Base-by-base conservation (phyloP, 2,888 invertebrate species). In the Troides oblongomaculatus region DNA sequence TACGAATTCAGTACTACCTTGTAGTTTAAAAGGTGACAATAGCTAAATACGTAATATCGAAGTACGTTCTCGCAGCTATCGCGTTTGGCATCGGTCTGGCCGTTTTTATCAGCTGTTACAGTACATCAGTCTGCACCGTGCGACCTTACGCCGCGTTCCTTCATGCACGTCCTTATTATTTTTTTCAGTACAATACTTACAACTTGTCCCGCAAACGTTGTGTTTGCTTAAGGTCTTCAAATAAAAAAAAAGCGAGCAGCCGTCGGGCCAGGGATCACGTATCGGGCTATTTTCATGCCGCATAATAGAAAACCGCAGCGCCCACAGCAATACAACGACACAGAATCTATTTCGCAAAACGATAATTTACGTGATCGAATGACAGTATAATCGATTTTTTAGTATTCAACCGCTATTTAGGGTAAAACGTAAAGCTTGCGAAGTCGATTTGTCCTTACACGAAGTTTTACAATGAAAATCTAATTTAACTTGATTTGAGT, bases 291-390 rank as follows among this genome's bases (percentile, higher is more conserved):
- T 87, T 84, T 84, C 84, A 84, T 81, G 78, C 74, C 79, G 78
- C 78, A 77, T 79, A 85, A 84, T 86, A 84, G 84, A 87, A 81
- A 90, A 91, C 91, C 91, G 79, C 91, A 91, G 77, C 84, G 81
- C 89, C 90, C 89, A 88, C 89, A 87, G 81, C 79, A 83, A 81
- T 83, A 81, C 88, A 88, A 90, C 84, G 83, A 87, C 84, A 79
- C 79, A 81, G 83, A 84, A 84, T 84, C 85, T 86, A 89, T 91
- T 91, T 89, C 90, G 79, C 81, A 88, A 90, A 89, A 89, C 85
- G 82, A 80, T 79, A 85, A 88, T 91, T 90, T 90, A 90, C 88
- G 86, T 85, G 84, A 83, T 84, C 87, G 83, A 87, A 84, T 82
- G 81, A 77, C 76, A 78, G 80, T 77, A 84, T 87, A 87, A 89